Evolutionary conservation across 2,113 vertebrate genomes (phyloP).

Genomic region (Candoia aspera): DNA sequence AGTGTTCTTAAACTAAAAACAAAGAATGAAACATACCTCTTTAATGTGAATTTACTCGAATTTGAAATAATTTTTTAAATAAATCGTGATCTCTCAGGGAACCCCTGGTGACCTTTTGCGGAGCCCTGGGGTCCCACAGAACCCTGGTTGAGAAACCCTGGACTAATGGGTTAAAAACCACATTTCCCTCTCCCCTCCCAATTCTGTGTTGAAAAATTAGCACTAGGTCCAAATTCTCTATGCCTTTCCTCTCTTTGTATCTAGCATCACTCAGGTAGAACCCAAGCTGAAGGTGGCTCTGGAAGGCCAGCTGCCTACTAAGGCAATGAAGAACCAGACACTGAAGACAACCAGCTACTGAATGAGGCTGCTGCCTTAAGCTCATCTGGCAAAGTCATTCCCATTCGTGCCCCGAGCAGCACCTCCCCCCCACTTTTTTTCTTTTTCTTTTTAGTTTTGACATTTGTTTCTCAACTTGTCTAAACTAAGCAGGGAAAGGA

Average conservation of each 20-base stretch:
- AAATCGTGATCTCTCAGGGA: too few relatives aligned
- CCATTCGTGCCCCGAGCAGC: neutral
- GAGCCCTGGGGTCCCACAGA: too few relatives aligned
- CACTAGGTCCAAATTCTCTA: neutral
- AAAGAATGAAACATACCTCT: too few relatives aligned
- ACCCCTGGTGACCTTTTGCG: too few relatives aligned
- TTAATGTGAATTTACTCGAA: too few relatives aligned
- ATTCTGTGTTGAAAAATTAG: neutral
- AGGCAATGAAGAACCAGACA: neutral
- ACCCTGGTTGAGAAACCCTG: too few relatives aligned
- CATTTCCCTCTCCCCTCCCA: neutral
- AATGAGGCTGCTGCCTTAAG: neutral
- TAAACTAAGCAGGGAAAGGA: slow-evolving; percentile 27
- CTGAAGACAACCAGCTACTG: neutral
- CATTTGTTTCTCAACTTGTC: slow-evolving; percentile 34
- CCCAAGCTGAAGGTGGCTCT: neutral
- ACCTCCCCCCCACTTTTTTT: neutral
- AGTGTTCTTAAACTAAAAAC: too few relatives aligned
- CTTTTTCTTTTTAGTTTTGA: neutral
- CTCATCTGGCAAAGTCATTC: slow-evolving; percentile 36
- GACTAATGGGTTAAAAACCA: neutral
- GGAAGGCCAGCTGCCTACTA: neutral
- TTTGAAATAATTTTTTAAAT: too few relatives aligned
- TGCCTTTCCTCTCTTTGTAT: too few relatives aligned
- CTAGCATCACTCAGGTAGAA: neutral